Conservation (phyloP, 2,797 vertebrate species). For the Pseudocheirus occidentalis region DNA sequence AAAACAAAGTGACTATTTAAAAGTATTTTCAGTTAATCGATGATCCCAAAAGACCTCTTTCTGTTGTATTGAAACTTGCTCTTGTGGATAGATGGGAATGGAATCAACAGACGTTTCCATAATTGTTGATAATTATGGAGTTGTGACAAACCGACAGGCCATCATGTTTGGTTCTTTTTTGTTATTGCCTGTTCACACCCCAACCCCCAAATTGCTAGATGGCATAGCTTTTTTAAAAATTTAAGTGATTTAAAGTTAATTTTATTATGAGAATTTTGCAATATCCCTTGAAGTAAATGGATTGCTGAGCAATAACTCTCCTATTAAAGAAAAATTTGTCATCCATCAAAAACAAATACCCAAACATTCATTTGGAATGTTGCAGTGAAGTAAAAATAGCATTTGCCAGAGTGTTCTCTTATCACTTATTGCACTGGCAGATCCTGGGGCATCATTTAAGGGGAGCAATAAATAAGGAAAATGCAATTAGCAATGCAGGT, state of each 20-base stretch:
- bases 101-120: neutral
- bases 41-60: neutral
- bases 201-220: neutral
- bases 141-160: neutral
- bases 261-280: neutral
- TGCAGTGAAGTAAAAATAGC: slow-evolving; percentile 42
- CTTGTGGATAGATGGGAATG: neutral
- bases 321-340: neutral
- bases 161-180: neutral
- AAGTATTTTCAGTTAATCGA: neutral
- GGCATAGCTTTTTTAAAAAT: neutral
- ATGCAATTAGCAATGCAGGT: neutral
- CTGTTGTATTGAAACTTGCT: neutral
- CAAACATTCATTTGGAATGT: slow-evolving; percentile 28
- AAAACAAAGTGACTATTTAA: neutral
- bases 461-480: neutral
- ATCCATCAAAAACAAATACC: slow-evolving; percentile 31
- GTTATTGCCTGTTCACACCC: neutral
- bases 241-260: neutral
- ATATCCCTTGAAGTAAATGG: neutral
- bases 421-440: neutral
- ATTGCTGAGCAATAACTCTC: neutral
- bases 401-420: neutral
- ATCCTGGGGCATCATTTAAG: neutral
- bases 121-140: neutral